phyloP scores from a whole-genome alignment of 2,888 invertebrate genomes.

The Melinaea marsaeus region DNA sequence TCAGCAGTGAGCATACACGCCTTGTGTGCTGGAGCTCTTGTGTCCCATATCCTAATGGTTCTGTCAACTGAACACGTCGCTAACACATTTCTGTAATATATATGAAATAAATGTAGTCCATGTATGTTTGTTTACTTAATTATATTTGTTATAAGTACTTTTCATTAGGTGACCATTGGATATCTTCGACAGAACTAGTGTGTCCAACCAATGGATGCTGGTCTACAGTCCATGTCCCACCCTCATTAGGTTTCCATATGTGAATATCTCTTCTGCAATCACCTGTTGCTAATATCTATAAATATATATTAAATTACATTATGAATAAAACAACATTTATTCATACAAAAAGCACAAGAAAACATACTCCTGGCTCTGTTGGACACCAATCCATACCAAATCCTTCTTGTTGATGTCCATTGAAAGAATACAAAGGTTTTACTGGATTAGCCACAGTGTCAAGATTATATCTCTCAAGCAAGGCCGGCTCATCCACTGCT shows the following conservation, averaged over 20 bases:
- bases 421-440: constrained; percentile 90
- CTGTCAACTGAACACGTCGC: constrained; percentile 94
- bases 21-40: constrained; percentile 88
- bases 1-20: constrained; percentile 94
- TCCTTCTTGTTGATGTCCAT: constrained; percentile 95
- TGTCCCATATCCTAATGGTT: constrained; percentile 97
- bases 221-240: constrained; percentile 92
- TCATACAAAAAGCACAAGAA: neutral
- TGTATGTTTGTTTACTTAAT: neutral
- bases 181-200: constrained; percentile 95
- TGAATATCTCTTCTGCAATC: constrained; percentile 96
- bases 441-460: constrained; percentile 74
- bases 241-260: constrained; percentile 91
- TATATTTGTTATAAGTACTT: constrained; percentile 44
- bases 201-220: constrained; percentile 93
- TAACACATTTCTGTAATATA: constrained; percentile 81
- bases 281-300: constrained; percentile 91
- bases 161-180: constrained; percentile 99
- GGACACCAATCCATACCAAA: constrained; percentile 97
- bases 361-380: constrained; percentile 83
- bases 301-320: constrained; percentile 8
- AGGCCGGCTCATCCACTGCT: constrained; percentile 84
- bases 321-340: neutral
- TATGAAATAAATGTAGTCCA: neutral
- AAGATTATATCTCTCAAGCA: constrained; percentile 81